Evolutionary conservation across 2,888 invertebrate species (phyloP).

Genomic region (Agrochola litura): DNA sequence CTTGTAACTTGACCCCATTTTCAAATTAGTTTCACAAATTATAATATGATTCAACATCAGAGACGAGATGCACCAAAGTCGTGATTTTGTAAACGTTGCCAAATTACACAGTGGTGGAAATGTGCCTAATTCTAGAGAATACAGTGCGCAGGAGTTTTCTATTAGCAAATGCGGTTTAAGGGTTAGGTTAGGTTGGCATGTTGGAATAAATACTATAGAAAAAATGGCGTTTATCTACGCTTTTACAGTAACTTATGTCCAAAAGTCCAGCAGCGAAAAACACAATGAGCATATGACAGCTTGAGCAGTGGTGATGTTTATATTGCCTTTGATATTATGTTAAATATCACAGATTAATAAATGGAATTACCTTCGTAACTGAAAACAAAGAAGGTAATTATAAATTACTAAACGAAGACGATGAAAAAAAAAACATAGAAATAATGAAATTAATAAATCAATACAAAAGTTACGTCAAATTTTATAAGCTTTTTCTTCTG

Average conservation of each 20-base stretch:
- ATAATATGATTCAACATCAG: constrained; percentile 69
- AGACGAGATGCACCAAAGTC: constrained; percentile 73
- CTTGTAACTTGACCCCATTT: constrained; percentile 72
- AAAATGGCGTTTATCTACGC: neutral
- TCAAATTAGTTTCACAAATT: constrained; percentile 78
- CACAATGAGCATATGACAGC: neutral
- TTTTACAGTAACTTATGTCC: neutral
- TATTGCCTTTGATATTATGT: neutral
- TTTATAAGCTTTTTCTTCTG: neutral
- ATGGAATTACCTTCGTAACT: neutral
- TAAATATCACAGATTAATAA: neutral
- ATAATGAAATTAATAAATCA: neutral
- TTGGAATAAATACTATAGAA: constrained; percentile 52
- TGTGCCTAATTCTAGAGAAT: constrained; percentile 87
- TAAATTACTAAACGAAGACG: neutral
- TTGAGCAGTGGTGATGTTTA: neutral
- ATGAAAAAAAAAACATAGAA: too few relatives aligned
- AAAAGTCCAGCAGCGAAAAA: too few relatives aligned
- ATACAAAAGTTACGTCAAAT: neutral
- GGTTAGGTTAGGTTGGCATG: constrained; percentile 60
- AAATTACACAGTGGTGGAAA: constrained; percentile 85
- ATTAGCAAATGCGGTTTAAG: constrained; percentile 88
- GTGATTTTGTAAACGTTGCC: constrained; percentile 84
- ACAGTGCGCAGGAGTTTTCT: constrained; percentile 87
- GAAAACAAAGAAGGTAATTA: neutral